These are phyloP conservation scores for Nymphalis polychloros DNA, from an alignment of 2,888 invertebrate species.

Conservation along the genomic window DNA sequence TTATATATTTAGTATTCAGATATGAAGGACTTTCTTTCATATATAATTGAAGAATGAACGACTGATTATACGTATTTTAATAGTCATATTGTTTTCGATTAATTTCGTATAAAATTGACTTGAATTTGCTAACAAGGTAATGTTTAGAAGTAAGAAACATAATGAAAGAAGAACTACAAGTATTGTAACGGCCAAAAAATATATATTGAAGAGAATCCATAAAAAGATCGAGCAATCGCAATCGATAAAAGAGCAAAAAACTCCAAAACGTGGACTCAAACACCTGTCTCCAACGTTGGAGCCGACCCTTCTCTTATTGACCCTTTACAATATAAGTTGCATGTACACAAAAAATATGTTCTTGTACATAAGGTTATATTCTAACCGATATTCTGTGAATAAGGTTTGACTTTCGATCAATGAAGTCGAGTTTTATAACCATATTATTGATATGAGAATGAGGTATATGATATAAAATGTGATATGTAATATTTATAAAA, in stretches of 20 bases:
- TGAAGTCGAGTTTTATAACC: not conserved
- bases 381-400: not conserved
- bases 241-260: slow-evolving; percentile 34
- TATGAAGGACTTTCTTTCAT: not conserved
- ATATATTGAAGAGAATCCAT: slow-evolving; percentile 26
- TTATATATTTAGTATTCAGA: not conserved
- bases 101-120: too few species aligned
- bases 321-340: slow-evolving; percentile 28
- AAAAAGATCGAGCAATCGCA: slow-evolving; percentile 27
- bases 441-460: not conserved
- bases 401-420: not conserved
- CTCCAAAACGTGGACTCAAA: slow-evolving; percentile 21
- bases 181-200: slow-evolving; percentile 16
- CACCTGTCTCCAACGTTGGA: slow-evolving; percentile 32
- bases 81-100: not conserved
- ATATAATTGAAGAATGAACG: not conserved
- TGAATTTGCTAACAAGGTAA: not conserved
- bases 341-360: slow-evolving; percentile 21
- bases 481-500: too few species aligned
- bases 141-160: not conserved
- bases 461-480: too few species aligned
- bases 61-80: not conserved
- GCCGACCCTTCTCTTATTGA: slow-evolving; percentile 29
- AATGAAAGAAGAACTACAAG: slow-evolving; percentile 8
- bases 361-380: not conserved